Evolutionary conservation across 2,888 invertebrate species (phyloP).

Genomic region (Melanophora roralis): DNA sequence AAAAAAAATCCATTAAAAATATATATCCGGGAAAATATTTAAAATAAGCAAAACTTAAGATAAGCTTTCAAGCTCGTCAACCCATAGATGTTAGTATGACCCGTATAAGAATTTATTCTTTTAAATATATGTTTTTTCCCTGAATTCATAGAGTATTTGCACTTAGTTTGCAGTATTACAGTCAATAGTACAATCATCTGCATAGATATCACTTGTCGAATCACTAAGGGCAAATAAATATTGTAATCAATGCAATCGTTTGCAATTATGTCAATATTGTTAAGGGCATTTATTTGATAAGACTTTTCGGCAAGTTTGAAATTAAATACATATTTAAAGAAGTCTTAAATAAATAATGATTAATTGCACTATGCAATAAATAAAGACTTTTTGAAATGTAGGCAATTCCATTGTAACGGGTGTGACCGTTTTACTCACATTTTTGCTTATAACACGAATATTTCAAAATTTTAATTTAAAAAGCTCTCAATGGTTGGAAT

Average conservation of each 20-base stretch:
- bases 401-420: no score
- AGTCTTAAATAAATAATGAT: constrained; percentile 37
- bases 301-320: background rate
- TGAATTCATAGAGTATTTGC: background rate
- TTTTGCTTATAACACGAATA: no score
- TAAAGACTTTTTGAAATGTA: no score
- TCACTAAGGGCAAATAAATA: constrained; percentile 49
- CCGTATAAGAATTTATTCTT: no score
- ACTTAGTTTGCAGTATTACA: no score
- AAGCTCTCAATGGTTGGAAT: background rate
- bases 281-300: constrained; percentile 14
- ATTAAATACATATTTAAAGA: constrained; percentile 24
- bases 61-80: no score
- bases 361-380: constrained; percentile 11
- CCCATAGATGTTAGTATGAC: no score
- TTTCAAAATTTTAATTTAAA: background rate
- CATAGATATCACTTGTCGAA: constrained; percentile 10
- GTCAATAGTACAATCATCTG: background rate
- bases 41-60: no score
- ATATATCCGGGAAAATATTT: no score
- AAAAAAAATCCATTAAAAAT: no score
- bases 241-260: constrained; percentile 31
- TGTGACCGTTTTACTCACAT: no score
- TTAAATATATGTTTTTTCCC: background rate
- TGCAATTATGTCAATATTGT: constrained; percentile 8